A percentile compares a stretch with the other conserved stretches of the same genome.
phyloP scores from a whole-genome alignment of 1,140 invertebrate genomes.

The Maconellicoccus hirsutus region DNA sequence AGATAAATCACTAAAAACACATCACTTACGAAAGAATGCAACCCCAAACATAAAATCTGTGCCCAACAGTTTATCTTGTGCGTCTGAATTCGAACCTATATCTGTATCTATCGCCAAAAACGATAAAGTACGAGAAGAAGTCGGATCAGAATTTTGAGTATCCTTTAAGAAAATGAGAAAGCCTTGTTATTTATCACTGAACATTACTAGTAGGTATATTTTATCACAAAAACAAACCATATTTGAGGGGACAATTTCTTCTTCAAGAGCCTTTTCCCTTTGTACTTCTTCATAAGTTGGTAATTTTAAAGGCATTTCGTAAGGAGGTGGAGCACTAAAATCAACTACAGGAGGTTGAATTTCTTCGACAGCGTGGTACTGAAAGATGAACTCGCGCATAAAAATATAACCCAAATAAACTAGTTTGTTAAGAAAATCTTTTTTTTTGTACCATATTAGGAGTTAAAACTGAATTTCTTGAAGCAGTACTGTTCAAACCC shows the following conservation, averaged over 20 bases:
- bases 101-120: conserved; percentile 48
- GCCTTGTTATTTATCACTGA: neutral
- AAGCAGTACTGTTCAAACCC: neutral
- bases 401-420: neutral
- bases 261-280: conserved; percentile 66
- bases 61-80: conserved; percentile 44
- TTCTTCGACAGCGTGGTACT: conserved; percentile 34
- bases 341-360: conserved; percentile 66
- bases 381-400: neutral
- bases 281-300: conserved; percentile 86
- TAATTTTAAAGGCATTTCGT: conserved; percentile 63
- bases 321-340: conserved; percentile 73
- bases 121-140: conserved; percentile 39
- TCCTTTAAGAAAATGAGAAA: neutral
- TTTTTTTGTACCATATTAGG: neutral
- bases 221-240: neutral
- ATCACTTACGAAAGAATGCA: conserved; percentile 61
- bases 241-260: conserved; percentile 34
- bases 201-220: neutral
- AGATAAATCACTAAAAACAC: neutral
- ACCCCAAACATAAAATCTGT: conserved; percentile 81
- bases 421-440: neutral
- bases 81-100: conserved; percentile 31
- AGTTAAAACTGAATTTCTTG: neutral
- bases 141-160: neutral